Conservation (phyloP, 2,888 invertebrate species). For the Creontiades dilutus region DNA sequence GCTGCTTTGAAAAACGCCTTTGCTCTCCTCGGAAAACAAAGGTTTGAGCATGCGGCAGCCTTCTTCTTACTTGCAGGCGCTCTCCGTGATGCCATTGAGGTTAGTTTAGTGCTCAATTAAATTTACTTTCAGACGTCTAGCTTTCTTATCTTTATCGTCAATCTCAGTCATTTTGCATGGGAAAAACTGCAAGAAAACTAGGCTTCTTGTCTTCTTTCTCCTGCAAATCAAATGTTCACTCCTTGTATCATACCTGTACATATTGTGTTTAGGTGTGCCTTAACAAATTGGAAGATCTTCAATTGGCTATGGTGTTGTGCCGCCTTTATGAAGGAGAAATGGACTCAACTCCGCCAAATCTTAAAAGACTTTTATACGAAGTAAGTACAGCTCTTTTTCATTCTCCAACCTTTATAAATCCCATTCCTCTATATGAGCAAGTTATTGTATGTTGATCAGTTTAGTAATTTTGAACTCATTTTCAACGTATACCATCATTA, state of each 20-base stretch:
- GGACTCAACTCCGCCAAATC: constrained; percentile 84
- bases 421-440: too few relatives aligned
- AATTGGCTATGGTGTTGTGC: constrained; percentile 95
- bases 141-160: too few relatives aligned
- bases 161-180: too few relatives aligned
- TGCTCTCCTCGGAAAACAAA: constrained; percentile 87
- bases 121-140: too few relatives aligned
- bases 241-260: neutral
- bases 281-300: constrained; percentile 95
- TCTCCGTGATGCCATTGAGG: constrained; percentile 96
- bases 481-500: too few relatives aligned
- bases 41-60: constrained; percentile 98
- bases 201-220: too few relatives aligned
- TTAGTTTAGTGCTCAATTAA: constrained; percentile 78
- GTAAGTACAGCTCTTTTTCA: constrained; percentile 78
- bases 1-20: constrained; percentile 99
- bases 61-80: constrained; percentile 98
- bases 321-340: constrained; percentile 92
- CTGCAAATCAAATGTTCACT: too few relatives aligned
- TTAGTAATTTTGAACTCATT: too few relatives aligned
- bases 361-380: constrained; percentile 87
- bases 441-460: too few relatives aligned
- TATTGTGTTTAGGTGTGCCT: constrained; percentile 84
- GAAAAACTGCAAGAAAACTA: too few relatives aligned
- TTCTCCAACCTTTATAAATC: too few relatives aligned